Percentiles rank a stretch among this genome's conserved stretches.
Evolutionary conservation across 2,888 invertebrate species (phyloP).

Genomic region (Lissocephala sabroskyi): DNA sequence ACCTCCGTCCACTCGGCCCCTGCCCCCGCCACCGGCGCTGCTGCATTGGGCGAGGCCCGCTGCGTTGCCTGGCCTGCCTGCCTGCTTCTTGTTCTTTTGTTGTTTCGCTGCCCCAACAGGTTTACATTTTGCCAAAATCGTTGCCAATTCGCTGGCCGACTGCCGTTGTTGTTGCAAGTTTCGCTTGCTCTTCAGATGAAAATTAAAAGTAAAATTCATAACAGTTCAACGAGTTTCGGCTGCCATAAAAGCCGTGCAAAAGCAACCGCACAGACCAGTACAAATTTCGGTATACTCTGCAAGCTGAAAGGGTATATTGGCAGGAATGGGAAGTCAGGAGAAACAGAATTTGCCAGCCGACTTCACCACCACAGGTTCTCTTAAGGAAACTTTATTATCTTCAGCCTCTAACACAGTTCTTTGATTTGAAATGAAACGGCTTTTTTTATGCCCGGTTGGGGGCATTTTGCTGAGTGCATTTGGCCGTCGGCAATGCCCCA

Average conservation of each 20-base stretch:
- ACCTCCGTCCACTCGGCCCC: neutral
- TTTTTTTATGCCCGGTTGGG: neutral
- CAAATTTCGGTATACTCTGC: no score
- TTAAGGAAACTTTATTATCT: no score
- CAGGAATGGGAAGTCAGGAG: no score
- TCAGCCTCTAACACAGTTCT: slow-evolving; percentile 41
- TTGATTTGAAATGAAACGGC: slow-evolving; percentile 48
- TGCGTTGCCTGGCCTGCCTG: neutral
- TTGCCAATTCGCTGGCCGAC: neutral
- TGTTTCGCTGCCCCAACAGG: slow-evolving; percentile 32
- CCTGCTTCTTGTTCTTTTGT: slow-evolving; percentile 43
- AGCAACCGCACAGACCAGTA: slow-evolving; percentile 6
- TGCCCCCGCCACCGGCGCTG: neutral
- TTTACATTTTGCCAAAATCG: slow-evolving; percentile 12
- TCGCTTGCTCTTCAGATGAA: slow-evolving; percentile 19
- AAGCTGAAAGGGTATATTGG: no score
- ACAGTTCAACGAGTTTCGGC: slow-evolving; percentile 41
- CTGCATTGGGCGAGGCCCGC: neutral
- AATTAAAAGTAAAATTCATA: slow-evolving; percentile 54
- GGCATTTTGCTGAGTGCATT: neutral
- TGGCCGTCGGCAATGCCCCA: neutral
- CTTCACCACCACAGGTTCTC: no score
- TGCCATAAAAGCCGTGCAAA: no score
- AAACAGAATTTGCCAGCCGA: no score
- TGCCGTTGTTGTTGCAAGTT: neutral